These are phyloP conservation scores for Ailuropoda melanoleuca DNA, from an alignment of 2,113 vertebrate genomes.

Conservation along the genomic window DNA sequence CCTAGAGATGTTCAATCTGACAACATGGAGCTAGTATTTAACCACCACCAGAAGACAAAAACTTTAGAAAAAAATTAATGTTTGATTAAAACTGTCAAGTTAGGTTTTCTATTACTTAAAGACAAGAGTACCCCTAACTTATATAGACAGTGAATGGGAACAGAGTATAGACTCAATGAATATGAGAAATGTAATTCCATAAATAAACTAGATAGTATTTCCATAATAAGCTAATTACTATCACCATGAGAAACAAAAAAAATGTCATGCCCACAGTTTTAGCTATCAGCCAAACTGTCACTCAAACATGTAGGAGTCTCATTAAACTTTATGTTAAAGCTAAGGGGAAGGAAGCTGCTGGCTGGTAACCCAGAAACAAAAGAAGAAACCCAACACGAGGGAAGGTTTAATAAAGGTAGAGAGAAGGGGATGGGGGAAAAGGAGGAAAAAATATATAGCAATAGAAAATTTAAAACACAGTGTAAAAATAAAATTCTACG, in stretches of 20 bases:
- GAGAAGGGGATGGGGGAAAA: neutral
- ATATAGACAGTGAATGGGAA: neutral
- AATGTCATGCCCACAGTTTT: neutral
- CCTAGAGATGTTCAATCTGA: neutral
- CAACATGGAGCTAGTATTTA: no score
- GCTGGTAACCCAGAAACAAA: neutral
- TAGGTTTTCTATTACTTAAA: neutral
- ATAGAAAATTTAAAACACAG: neutral
- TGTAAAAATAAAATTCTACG: neutral
- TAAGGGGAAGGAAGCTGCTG: neutral
- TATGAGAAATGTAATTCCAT: neutral
- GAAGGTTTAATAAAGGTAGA: neutral
- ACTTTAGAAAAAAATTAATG: neutral
- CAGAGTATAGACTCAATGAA: neutral
- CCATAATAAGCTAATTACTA: neutral
- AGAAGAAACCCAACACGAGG: neutral
- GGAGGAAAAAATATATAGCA: neutral
- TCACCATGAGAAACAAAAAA: neutral
- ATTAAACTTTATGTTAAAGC: neutral
- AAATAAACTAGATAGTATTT: neutral
- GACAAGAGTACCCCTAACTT: neutral
- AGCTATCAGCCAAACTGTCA: neutral
- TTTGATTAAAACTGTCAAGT: neutral
- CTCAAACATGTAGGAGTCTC: neutral
- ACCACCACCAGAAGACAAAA: neutral